A percentile compares a stretch with the other conserved stretches of the same genome.
phyloP scores from a whole-genome alignment of 2,888 invertebrate genomes.

The Autographa gamma region DNA sequence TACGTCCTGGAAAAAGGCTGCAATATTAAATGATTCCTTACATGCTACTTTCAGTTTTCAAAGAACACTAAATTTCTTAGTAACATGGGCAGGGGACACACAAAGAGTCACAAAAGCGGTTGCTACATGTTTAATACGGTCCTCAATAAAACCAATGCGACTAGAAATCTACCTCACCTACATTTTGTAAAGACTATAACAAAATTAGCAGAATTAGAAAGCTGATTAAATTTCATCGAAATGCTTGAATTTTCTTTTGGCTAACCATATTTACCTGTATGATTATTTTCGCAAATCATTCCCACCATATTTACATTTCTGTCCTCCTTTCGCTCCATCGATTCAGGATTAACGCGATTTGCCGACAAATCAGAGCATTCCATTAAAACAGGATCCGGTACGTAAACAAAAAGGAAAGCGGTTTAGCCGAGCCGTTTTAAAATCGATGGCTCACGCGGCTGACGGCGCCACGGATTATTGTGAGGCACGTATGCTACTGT shows the following conservation, averaged over 20 bases:
- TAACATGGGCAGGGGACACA: too few species aligned
- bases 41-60: too few species aligned
- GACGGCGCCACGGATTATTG: conserved; percentile 46
- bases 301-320: not conserved
- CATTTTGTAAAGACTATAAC: too few species aligned
- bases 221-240: too few species aligned
- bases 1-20: too few species aligned
- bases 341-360: conserved; percentile 24
- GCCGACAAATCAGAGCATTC: conserved; percentile 42
- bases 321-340: not conserved
- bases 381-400: conserved; percentile 44
- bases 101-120: too few species aligned
- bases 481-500: conserved; percentile 46
- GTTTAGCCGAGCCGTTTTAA: conserved; percentile 46
- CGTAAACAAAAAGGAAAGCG: conserved; percentile 49
- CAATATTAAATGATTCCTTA: too few species aligned
- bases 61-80: too few species aligned
- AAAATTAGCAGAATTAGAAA: too few species aligned
- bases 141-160: too few species aligned
- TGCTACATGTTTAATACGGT: too few species aligned
- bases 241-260: not conserved
- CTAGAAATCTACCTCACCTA: too few species aligned
- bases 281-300: not conserved
- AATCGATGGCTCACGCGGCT: conserved; percentile 40
- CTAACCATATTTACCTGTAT: conserved; percentile 7